Conservation (phyloP, 2,113 vertebrate genomes). For the Rhea americana region DNA sequence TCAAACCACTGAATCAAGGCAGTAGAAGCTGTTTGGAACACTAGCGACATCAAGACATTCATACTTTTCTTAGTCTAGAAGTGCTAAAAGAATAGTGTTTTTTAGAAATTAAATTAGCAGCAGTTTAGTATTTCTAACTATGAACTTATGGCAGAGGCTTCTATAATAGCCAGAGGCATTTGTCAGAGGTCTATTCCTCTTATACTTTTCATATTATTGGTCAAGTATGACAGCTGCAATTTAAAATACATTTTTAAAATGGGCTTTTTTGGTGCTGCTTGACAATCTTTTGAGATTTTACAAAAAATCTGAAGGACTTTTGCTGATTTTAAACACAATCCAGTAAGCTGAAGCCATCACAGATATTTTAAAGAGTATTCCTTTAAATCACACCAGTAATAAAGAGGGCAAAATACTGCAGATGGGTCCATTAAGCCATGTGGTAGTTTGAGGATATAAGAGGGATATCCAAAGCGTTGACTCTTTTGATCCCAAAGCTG, state of each 20-base stretch:
- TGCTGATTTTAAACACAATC: background rate
- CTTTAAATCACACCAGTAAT: background rate
- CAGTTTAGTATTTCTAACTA: background rate
- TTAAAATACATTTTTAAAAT: background rate
- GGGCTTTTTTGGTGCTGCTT: background rate
- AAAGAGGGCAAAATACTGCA: background rate
- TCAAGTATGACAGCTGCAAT: background rate
- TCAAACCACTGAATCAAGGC: conserved; percentile 62
- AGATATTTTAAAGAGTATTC: background rate
- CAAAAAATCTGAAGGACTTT: background rate
- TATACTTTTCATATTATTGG: background rate
- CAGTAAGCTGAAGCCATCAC: background rate
- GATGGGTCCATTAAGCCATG: background rate
- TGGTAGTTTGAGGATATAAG: background rate
- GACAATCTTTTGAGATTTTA: background rate
- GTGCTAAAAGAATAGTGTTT: background rate
- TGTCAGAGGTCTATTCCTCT: background rate
- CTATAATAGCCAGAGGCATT: background rate
- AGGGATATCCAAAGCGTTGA: background rate
- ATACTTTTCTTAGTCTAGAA: background rate
- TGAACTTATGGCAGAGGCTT: background rate
- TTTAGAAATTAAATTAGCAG: background rate
- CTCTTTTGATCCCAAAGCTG: background rate
- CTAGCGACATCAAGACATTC: conserved; percentile 33
- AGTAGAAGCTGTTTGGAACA: background rate